Evolutionary conservation across 2,888 invertebrate genomes (phyloP), one percentile per base, ranked within the genome.

Genomic region (Nezara viridula): DNA sequence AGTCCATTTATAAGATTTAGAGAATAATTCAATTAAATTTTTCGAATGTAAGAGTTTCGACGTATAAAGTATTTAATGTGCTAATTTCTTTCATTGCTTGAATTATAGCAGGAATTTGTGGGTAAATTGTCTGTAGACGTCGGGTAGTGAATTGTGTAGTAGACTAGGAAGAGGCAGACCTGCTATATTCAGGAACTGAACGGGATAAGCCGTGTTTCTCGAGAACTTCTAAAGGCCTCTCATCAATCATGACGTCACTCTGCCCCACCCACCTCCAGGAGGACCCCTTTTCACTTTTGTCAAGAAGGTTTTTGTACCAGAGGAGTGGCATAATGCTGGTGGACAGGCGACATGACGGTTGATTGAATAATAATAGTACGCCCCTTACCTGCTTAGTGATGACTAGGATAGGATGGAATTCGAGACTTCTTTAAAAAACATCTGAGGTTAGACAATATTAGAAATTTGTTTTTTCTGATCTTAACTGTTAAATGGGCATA

Each of bases 221-320:
- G 81, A 81, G 81, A 81, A 81, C 81, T 81, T 44, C 81, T 81
- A 81, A 81, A 81, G 81, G 44, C 44, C 81, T 81, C 81, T 81
- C 81, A 81, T 81, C 81, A 81, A 81, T 81, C 81, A 81, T 81
- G 81, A 47, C 81, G 81, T 81, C 81, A 81, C 81, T 81, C 40
- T 47, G 81, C 81, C 81, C 40, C 81, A 81, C 81, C 81, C 81
- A 81, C 81, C 81, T 44, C 21, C 44, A 44, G n/a, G 81, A 81
- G 81, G 32, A 47, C 81, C 81, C 37, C 44, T 81, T 81, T 81
- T 47, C 81, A 81, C 81, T 81, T 81, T 81, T 81, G 81, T 81
- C 44, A 81, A 81, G 81, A 47, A 81, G 81, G 81, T 44, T 81
- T 81, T 81, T 81, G 44, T 73, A 40, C 81, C 81, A 44, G 81